phyloP scores from a whole-genome alignment of 30 jellyfish, hydroid and myxozoan species.

The Hydractinia echinata region DNA sequence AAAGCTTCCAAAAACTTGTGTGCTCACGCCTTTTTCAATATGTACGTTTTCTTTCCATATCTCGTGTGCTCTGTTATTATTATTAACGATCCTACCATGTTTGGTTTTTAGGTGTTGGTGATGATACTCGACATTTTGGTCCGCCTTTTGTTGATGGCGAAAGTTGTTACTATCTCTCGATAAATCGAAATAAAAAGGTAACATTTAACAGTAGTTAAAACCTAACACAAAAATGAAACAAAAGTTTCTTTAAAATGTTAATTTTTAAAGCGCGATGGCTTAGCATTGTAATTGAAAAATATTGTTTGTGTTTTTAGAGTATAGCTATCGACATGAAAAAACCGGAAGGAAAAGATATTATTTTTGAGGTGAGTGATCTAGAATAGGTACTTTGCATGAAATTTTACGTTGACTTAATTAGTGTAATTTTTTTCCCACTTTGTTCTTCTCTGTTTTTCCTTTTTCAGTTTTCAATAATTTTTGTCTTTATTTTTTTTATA shows the following conservation, averaged over 20 bases:
- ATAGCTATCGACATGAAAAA: constrained; percentile 56
- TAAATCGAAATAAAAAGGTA: constrained; percentile 89
- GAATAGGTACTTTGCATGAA: no score
- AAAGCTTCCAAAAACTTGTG: no score
- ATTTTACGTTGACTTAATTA: no score
- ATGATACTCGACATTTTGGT: constrained; percentile 84
- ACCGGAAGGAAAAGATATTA: constrained; percentile 46
- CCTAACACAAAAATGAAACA: not conserved
- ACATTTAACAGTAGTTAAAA: not conserved
- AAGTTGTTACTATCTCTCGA: constrained; percentile 81
- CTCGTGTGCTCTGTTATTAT: no score
- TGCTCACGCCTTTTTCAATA: no score
- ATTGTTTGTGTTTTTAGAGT: constrained; percentile 20
- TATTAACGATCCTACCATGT: not conserved
- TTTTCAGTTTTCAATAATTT: no score
- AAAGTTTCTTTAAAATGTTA: not conserved
- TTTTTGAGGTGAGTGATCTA: constrained; percentile 21
- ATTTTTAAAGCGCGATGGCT: not conserved
- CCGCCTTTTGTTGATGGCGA: constrained; percentile 92
- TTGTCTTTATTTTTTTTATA: not conserved
- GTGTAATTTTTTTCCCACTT: no score
- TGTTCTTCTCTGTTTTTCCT: no score
- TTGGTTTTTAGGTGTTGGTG: constrained; percentile 53
- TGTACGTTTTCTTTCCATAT: no score
- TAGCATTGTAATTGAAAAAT: no score